Evolutionary conservation across 1,140 invertebrate species (phyloP).

Genomic region (Cotesia glomerata): DNA sequence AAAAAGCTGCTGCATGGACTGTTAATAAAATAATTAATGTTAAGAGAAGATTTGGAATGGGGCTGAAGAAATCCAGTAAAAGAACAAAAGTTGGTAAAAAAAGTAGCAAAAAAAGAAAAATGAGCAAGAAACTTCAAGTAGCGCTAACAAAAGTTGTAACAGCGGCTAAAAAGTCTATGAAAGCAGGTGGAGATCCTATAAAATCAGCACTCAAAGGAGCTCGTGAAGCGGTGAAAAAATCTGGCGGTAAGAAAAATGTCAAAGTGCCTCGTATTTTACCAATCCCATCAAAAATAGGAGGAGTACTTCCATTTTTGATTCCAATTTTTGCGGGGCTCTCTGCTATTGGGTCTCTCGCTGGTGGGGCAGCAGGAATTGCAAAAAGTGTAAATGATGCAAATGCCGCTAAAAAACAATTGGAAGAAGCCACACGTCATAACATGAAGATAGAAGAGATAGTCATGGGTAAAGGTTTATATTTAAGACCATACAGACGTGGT

Average conservation of each 20-base stretch:
- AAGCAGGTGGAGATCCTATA: too few relatives aligned
- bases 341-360: constrained; percentile 25
- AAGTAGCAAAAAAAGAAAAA: too few relatives aligned
- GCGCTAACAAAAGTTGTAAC: too few relatives aligned
- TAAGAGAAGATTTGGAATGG: constrained; percentile 48
- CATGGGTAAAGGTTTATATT: constrained; percentile 42
- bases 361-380: constrained; percentile 37
- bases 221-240: too few relatives aligned
- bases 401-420: constrained; percentile 40
- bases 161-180: too few relatives aligned
- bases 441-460: constrained; percentile 47
- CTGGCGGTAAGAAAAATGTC: neutral
- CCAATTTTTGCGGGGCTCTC: constrained; percentile 28
- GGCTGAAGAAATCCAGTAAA: neutral
- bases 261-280: constrained; percentile 17
- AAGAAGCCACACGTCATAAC: constrained; percentile 39
- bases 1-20: too few relatives aligned
- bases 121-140: too few relatives aligned
- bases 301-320: constrained; percentile 16
- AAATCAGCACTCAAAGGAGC: too few relatives aligned
- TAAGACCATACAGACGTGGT: constrained; percentile 45
- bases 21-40: too few relatives aligned
- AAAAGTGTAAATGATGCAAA: constrained; percentile 39
- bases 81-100: too few relatives aligned
- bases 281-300: constrained; percentile 11